Conservation (phyloP, 1,140 invertebrate species). For the Camponotus vicinus region DNA sequence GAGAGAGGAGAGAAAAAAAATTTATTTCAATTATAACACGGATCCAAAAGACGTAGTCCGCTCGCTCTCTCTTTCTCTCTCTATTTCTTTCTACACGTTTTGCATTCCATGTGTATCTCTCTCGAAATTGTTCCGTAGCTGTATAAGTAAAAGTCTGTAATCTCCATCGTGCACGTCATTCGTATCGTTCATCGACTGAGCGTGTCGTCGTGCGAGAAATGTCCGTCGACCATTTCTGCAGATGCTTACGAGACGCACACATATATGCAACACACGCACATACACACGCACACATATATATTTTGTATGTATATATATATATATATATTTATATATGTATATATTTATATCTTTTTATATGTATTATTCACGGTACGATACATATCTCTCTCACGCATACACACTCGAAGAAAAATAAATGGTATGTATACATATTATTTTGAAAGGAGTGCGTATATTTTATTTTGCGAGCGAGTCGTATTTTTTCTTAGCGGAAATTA, state of each 20-base stretch:
- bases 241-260: conserved; percentile 24
- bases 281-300: background rate
- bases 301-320: background rate
- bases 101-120: conserved; percentile 9
- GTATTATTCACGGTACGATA: conserved; percentile 30
- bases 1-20: conserved; percentile 18
- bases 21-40: conserved; percentile 24
- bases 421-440: conserved; percentile 65
- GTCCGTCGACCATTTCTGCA: conserved; percentile 46
- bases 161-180: conserved; percentile 48
- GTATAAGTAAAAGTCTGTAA: conserved; percentile 59
- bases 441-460: conserved; percentile 35
- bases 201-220: conserved; percentile 60
- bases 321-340: conserved; percentile 20
- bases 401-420: conserved; percentile 74
- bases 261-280: background rate
- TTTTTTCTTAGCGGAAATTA: conserved; percentile 57
- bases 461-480: conserved; percentile 18
- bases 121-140: conserved; percentile 27
- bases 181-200: conserved; percentile 31
- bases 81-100: background rate
- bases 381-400: conserved; percentile 54
- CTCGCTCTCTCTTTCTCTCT: conserved; percentile 2
- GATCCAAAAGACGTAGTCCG: background rate
- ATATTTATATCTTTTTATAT: conserved; percentile 45